Base-by-base conservation (phyloP, 2,113 vertebrate genomes). In the Pterocles orientalis region DNA sequence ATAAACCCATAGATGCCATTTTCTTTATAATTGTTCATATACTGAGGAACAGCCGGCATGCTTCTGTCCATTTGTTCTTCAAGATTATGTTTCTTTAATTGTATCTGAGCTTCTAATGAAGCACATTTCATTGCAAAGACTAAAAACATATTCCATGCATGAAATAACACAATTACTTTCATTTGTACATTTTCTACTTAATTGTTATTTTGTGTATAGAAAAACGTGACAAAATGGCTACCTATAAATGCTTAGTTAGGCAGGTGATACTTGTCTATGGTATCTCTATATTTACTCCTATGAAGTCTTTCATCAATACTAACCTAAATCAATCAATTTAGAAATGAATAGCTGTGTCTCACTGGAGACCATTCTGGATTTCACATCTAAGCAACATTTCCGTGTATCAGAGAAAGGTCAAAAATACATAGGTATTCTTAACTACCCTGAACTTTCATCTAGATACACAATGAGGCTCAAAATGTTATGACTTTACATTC, bases 321-420 rank as follows among this genome's bases (percentile, higher is more conserved):
- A 87, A 85, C 34, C 3, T 7, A 90, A 94, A 95, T 88, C 69
- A 90, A 90, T 92, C 45, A 21, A 53, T 77, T 90, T 43, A 61
- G 85, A 94, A 93, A 92, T 85, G 6, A 89, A 92, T 29, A 89
- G 87, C n/a, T 82, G 29, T 79, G 61, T 88, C 65, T 95, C 68
- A 81, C 47, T 71, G 36, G 72, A 95, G 62, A 84, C 58, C 48
- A 71, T 69, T 93, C 84, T 66, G 90, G 87, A 90, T 88, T 95
- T 94, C 70, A 87, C 34, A 93, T 87, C 47, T 31, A 68, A 93
- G 77, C 61, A 95, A 54, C 64, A 89, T 71, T 82, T 85, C 56
- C 85, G 56, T 82, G 80, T 90, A 95, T 95, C 65, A 93, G 92
- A 88, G 69, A 90, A 96, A 93, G 72, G 58, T 84, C 73, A 95